Evolutionary conservation across 1,140 invertebrate genomes (phyloP).

Genomic region (Tribolium madens): DNA sequence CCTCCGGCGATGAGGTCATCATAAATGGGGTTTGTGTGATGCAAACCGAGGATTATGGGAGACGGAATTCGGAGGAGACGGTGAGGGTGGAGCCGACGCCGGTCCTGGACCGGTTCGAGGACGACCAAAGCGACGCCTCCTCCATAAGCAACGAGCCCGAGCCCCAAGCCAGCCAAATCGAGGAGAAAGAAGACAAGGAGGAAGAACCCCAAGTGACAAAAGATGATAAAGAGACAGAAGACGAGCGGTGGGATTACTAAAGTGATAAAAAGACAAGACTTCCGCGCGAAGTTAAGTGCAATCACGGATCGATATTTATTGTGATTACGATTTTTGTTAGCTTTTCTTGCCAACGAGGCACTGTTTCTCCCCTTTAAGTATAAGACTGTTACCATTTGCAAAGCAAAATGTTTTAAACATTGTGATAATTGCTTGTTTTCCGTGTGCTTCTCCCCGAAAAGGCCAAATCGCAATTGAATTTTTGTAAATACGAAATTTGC

Average conservation of each 20-base stretch:
- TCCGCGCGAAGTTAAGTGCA: slow-evolving; percentile 59
- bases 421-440: slow-evolving; percentile 61
- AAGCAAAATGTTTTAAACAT: slow-evolving; percentile 64
- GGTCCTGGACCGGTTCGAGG: slow-evolving; percentile 73
- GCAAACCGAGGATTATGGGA: slow-evolving; percentile 80
- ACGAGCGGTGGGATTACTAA: slow-evolving; percentile 66
- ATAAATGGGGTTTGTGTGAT: slow-evolving; percentile 94
- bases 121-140: slow-evolving; percentile 70
- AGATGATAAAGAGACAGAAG: slow-evolving; percentile 62
- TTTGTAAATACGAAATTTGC: slow-evolving; percentile 52
- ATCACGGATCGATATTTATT: slow-evolving; percentile 59
- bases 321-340: slow-evolving; percentile 57
- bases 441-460: slow-evolving; percentile 48
- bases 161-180: slow-evolving; percentile 48
- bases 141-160: slow-evolving; percentile 67
- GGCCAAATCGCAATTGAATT: slow-evolving; percentile 54
- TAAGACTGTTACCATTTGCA: slow-evolving; percentile 66
- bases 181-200: slow-evolving; percentile 47
- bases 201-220: slow-evolving; percentile 34
- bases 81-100: slow-evolving; percentile 79
- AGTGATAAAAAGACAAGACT: slow-evolving; percentile 26
- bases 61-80: slow-evolving; percentile 75
- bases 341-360: slow-evolving; percentile 46
- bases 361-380: slow-evolving; percentile 56
- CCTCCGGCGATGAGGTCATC: slow-evolving; percentile 80